These are phyloP conservation scores for Thelaira solivaga DNA, from an alignment of 2,888 invertebrate species.

Conservation along the genomic window DNA sequence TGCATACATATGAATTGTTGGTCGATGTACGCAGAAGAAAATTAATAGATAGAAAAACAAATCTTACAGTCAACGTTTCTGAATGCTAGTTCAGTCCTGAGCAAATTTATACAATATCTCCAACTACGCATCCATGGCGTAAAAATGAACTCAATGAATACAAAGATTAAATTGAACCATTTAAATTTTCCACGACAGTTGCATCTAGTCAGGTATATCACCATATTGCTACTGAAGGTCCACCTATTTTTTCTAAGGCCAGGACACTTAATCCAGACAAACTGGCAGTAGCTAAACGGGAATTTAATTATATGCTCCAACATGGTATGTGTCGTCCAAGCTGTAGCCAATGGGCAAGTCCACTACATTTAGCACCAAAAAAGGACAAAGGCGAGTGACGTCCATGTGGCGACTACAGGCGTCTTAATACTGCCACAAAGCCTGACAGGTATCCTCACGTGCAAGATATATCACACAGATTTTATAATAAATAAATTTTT, in stretches of 20 bases:
- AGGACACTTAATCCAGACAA: too few species aligned
- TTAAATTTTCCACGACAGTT: background rate
- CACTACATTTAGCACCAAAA: background rate
- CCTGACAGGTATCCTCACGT: constrained; percentile 57
- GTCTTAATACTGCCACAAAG: constrained; percentile 7
- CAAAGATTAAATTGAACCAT: background rate
- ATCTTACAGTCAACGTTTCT: background rate
- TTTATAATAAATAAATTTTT: too few species aligned
- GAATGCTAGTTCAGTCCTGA: background rate
- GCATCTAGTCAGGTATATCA: background rate
- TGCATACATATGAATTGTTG: background rate
- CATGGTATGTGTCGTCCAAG: too few species aligned
- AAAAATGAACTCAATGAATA: background rate
- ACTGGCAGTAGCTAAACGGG: too few species aligned
- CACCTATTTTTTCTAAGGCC: constrained; percentile 52
- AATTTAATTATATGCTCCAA: too few species aligned
- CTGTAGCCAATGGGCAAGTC: too few species aligned
- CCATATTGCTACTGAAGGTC: constrained; percentile 51
- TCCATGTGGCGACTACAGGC: constrained; percentile 30
- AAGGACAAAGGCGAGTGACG: constrained; percentile 22
- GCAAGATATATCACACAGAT: too few species aligned
- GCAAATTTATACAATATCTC: constrained; percentile 4
- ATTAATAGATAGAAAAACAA: background rate
- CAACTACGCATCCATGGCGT: too few species aligned
- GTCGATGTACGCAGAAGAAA: background rate